phyloP scores from a whole-genome alignment of 2,113 vertebrate genomes.

The Petroica traversi region DNA sequence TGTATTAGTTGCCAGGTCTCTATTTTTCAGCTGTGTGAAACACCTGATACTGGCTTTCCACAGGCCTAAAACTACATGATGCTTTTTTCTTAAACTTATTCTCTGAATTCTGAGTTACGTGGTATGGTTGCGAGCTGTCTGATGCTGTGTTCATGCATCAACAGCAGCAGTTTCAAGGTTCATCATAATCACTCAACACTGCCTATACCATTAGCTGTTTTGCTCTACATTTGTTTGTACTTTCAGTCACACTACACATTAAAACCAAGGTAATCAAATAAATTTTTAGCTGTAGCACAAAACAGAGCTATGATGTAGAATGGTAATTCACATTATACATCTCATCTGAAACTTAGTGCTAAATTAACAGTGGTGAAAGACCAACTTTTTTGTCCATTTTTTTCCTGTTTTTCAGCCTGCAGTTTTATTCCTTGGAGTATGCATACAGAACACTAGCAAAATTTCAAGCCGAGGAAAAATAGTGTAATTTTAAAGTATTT shows the following conservation, averaged over 20 bases:
- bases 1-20: not conserved
- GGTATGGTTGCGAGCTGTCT: not conserved
- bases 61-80: not conserved
- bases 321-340: not conserved
- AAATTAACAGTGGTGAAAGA: not conserved
- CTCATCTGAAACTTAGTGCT: not conserved
- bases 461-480: not conserved
- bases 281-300: not conserved
- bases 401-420: not conserved
- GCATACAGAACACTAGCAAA: not conserved
- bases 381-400: not conserved
- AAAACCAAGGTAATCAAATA: not conserved
- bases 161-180: not conserved
- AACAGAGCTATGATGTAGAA: not conserved
- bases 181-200: not conserved
- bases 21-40: not conserved
- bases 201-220: not conserved
- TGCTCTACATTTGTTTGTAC: not conserved
- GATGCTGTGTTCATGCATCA: not conserved
- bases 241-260: not conserved
- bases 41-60: not conserved
- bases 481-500: not conserved
- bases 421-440: not conserved
- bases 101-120: not conserved
- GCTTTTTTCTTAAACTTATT: not conserved